Evolutionary conservation across 2,888 invertebrate genomes (phyloP), one percentile per base, ranked within the genome.

Genomic region (Leptopilina drosophilae): DNA sequence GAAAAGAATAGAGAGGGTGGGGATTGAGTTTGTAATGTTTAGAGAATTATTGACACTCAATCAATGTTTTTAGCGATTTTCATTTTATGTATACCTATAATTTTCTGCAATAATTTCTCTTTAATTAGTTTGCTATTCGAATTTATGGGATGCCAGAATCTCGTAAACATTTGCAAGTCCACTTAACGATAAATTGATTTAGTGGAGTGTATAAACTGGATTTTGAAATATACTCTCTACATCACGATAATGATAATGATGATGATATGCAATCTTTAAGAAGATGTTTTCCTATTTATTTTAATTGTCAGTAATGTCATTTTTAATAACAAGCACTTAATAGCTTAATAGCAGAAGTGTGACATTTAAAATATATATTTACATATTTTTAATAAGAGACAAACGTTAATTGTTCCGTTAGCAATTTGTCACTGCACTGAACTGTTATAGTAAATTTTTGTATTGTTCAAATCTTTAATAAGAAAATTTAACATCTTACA

Each of bases 181-280:
- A 67, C 12, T 67, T 49, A 67, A 67, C 20, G 20, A 67, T 15
- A 49, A 67, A 67, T 67, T 67, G 67, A 67, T 67, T 67, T 49
- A 49, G 67, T 67, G 49, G 67, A 46, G 12, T 15, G 15, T 11
- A 15, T 42, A 20, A 67, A 49, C 67, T 67, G 46, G 15, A 67
- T 67, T 67, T 42, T 20, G 20, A 67, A 42, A 42, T 42, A 42
- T 42, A 67, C 46, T 42, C n/a, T 46, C 15, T 67, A 6, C 42
- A 67, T 67, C 67, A 67, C 7, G 20, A 33, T 33, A 5, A 33
- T 33, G 33, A 33, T 33, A 5, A 33, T 33, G 33, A 33, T 33
- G 33, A 67, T 12, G 46, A 46, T 67, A 15, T 46, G 42, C 15
- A 8, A 42, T 66, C 20, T 49, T 46, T 11, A 46, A 67, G 15